Percentiles rank a stretch among this genome's conserved stretches.
phyloP scores from a whole-genome alignment of 2,797 vertebrate species.

The Percopsis omiscomaycus region DNA sequence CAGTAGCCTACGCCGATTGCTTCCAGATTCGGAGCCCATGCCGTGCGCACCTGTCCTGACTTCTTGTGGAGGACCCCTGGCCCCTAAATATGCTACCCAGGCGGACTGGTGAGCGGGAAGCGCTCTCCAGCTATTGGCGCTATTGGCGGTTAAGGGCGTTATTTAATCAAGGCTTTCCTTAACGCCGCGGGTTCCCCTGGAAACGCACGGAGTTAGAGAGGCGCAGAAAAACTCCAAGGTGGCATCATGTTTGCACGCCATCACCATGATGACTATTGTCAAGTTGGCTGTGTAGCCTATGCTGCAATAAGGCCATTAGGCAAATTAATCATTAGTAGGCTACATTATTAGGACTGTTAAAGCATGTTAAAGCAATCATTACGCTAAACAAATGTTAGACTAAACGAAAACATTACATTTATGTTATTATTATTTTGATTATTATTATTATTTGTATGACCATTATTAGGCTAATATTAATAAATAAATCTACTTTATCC shows the following conservation, averaged over 20 bases:
- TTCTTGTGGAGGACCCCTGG: neutral
- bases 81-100: slow-evolving; percentile 71
- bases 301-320: too few species aligned
- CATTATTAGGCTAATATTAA: neutral
- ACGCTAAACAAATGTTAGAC: too few species aligned
- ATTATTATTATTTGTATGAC: neutral
- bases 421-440: neutral
- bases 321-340: too few species aligned
- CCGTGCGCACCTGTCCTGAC: slow-evolving; percentile 50
- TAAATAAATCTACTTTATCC: neutral
- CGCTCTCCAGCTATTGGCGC: slow-evolving; percentile 22
- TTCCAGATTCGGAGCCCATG: slow-evolving; percentile 5
- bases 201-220: slow-evolving; percentile 44
- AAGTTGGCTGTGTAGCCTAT: too few species aligned
- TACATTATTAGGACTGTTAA: too few species aligned
- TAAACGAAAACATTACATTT: neutral
- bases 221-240: neutral
- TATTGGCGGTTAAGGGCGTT: slow-evolving; percentile 63
- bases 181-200: slow-evolving; percentile 60
- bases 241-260: neutral
- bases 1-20: neutral
- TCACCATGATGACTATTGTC: too few species aligned
- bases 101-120: slow-evolving; percentile 84
- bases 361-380: too few species aligned
- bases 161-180: slow-evolving; percentile 44